Base-by-base conservation (phyloP, 2,113 vertebrate genomes). In the Saguinus imperator region DNA sequence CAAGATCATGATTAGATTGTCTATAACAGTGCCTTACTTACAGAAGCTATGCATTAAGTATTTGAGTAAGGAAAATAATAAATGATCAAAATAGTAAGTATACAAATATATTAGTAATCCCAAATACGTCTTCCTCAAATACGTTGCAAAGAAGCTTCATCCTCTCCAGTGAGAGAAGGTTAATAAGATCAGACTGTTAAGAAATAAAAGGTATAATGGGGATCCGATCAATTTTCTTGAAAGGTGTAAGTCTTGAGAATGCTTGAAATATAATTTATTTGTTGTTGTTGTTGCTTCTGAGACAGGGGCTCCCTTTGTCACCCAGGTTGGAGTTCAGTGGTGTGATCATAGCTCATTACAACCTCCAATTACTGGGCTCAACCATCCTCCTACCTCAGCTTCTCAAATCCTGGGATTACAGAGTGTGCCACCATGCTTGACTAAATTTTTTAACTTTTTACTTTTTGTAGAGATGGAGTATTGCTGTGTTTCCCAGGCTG, bases 31-130 rank as follows among this genome's bases (percentile, higher is more conserved):
- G 12, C 23, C 72, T 88, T 57, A 9, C 20, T 93, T 64, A 37
- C 0, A 37, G 73, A 83, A 76, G 45, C 32, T 50, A 64, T 57
- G 94, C 82, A 76, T 87, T 91, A 96, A 80, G 80, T 70, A 66
- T 80, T 27, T 45, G 37, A 84, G 40, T 43, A 1, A 91, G 90
- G 85, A 43, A 91, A 92, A 86, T 37, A 96, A 91, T 64, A 81
- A 79, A 50, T 91, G 57, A 89, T 91, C 72, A 21, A 94, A 92
- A 81, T 27, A 89, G 94, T 88, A 66, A 93, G 14, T 25, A 89
- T 5, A 89, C 68, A 89, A 86, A 80, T 83, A 70, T 75, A 93
- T 84, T 93, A 75, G 82, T 75, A 93, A 87, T 86, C 82, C 29
- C 70, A 89, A 93, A 89, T 61, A 58, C 32, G 29, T 50, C 73